Conservation (phyloP, 2,888 invertebrate genomes). For the Caenorhabditis imperialis region DNA sequence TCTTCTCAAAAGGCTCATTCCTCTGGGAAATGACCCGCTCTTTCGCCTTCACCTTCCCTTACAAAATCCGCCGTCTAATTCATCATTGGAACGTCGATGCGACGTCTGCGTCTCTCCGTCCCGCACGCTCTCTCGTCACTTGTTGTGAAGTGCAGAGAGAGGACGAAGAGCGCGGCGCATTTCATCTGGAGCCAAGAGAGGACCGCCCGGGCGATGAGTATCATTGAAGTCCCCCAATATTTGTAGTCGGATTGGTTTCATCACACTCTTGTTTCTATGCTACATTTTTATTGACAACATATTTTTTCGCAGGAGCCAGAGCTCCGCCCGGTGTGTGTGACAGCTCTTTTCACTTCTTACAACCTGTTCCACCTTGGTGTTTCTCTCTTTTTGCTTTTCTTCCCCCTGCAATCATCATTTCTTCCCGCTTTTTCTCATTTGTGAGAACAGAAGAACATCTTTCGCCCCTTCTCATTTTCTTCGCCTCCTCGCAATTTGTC, state of each 20-base stretch:
- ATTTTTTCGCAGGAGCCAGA: slow-evolving; percentile 1
- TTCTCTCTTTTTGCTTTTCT: slow-evolving; percentile 10
- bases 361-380: slow-evolving; percentile 5
- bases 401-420: slow-evolving; percentile 16
- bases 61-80: slow-evolving; percentile 29
- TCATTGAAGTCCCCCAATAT: slow-evolving; percentile 33
- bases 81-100: slow-evolving; percentile 52
- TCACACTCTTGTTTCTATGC: slow-evolving; percentile 4
- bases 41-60: slow-evolving; percentile 10
- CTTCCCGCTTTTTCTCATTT: slow-evolving; percentile 4
- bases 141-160: slow-evolving; percentile 44
- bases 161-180: slow-evolving; percentile 35
- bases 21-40: slow-evolving; percentile 10
- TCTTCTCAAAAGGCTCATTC: slow-evolving; percentile 6
- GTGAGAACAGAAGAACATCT: background rate
- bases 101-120: slow-evolving; percentile 31
- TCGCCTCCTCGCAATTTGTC: slow-evolving; percentile 8
- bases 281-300: slow-evolving; percentile 29
- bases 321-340: slow-evolving; percentile 1
- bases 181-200: slow-evolving; percentile 45
- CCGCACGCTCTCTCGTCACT: slow-evolving; percentile 12
- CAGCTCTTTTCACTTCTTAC: background rate
- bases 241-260: background rate
- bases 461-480: slow-evolving; percentile 1
- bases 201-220: slow-evolving; percentile 22